phyloP scores from a whole-genome alignment of 2,888 invertebrate species.

The Odontocolon sp. region DNA sequence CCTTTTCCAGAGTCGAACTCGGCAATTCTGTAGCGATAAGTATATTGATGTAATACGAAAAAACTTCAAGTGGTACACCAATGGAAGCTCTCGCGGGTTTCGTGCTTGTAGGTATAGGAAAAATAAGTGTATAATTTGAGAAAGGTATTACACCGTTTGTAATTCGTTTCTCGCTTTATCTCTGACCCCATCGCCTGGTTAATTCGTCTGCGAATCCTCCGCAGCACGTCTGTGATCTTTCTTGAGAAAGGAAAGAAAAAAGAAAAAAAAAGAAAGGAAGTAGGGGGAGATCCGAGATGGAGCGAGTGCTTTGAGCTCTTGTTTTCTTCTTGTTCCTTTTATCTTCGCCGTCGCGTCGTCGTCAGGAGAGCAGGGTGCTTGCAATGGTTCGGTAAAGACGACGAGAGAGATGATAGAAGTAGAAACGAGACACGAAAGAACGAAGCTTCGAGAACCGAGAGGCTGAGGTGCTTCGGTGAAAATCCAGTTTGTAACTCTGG shows the following conservation, averaged over 20 bases:
- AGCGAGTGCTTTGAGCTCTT: slow-evolving; percentile 36
- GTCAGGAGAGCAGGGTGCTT: slow-evolving; percentile 19
- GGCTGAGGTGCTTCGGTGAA: slow-evolving; percentile 49
- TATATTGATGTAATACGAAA: too few relatives aligned
- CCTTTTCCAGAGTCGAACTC: too few relatives aligned
- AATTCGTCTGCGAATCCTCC: slow-evolving; percentile 12
- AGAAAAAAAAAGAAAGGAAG: not conserved
- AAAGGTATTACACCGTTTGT: slow-evolving; percentile 15
- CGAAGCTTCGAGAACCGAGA: not conserved
- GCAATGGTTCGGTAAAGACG: slow-evolving; percentile 21
- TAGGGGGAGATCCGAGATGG: not conserved
- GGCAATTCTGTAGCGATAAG: too few relatives aligned
- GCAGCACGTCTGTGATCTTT: slow-evolving; percentile 35
- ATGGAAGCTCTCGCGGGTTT: too few relatives aligned
- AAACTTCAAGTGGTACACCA: too few relatives aligned
- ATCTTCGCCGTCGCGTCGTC: slow-evolving; percentile 29
- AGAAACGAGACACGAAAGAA: slow-evolving; percentile 9
- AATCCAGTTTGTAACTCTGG: slow-evolving; percentile 71
- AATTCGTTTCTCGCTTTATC: slow-evolving; percentile 53
- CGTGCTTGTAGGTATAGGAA: not conserved
- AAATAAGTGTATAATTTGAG: slow-evolving; percentile 7
- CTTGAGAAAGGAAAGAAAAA: slow-evolving; percentile 12
- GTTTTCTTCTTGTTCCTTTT: slow-evolving; percentile 30
- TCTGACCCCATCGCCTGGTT: slow-evolving; percentile 16
- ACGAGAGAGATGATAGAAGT: slow-evolving; percentile 15